A percentile compares a stretch with the other conserved stretches of the same genome.
These are phyloP conservation scores for Nemapogon koenigi DNA, from an alignment of 2,888 invertebrate species.

Conservation along the genomic window DNA sequence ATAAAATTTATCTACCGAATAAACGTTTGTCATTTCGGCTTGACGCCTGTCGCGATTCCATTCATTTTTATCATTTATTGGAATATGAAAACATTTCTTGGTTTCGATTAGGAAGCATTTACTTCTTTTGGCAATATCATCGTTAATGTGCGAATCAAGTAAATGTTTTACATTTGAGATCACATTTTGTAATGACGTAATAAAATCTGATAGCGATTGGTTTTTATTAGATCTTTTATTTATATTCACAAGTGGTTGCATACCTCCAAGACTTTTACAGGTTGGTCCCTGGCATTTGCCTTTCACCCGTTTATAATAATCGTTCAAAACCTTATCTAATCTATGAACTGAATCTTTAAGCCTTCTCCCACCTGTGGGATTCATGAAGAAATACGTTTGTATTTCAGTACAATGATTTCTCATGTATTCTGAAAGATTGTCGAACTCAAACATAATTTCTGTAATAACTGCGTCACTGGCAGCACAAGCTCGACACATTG, in stretches of 20 bases:
- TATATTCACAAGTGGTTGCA: no score
- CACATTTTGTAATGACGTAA: no score
- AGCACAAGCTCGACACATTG: conserved; percentile 41
- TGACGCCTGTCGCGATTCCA: neutral
- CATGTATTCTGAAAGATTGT: conserved; percentile 39
- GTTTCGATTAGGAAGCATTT: no score
- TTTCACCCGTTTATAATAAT: conserved; percentile 40
- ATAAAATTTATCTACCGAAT: conserved; percentile 38
- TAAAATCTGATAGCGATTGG: no score
- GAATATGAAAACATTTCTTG: no score
- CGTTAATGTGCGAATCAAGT: no score
- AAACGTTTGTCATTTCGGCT: conserved; percentile 20
- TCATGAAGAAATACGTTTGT: conserved; percentile 44
- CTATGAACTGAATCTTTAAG: conserved; percentile 34
- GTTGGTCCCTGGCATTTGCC: conserved; percentile 39
- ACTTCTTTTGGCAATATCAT: no score
- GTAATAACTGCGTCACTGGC: conserved; percentile 40
- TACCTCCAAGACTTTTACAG: no score
- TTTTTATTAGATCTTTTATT: no score
- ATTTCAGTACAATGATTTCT: conserved; percentile 45
- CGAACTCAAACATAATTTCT: conserved; percentile 42
- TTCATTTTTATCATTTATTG: no score
- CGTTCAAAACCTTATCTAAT: conserved; percentile 32
- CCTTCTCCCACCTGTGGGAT: conserved; percentile 39
- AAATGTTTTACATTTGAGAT: no score